A percentile compares a stretch with the other conserved stretches of the same genome.
Evolutionary conservation across 2,113 vertebrate genomes (phyloP).

Genomic region (Nannospalax galili): DNA sequence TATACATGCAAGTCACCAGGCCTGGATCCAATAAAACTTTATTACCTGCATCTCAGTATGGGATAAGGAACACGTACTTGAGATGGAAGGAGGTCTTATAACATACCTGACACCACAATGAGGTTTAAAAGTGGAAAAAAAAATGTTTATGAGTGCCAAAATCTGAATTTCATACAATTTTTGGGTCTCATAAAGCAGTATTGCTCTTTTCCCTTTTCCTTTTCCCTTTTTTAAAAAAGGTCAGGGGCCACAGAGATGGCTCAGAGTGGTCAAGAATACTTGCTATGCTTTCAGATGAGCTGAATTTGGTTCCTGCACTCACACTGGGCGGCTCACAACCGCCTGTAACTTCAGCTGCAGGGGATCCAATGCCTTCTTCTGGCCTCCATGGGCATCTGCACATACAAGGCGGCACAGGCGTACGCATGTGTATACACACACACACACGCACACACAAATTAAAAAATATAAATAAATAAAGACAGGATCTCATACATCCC

Average conservation of each 20-base stretch:
- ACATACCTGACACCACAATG: neutral
- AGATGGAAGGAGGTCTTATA: neutral
- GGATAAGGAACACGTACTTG: neutral
- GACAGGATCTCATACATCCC: neutral
- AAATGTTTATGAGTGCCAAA: neutral
- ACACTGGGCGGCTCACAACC: neutral
- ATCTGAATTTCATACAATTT: too few relatives aligned
- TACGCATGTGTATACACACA: neutral
- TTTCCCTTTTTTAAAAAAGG: too few relatives aligned
- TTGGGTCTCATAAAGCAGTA: neutral
- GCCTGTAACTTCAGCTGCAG: neutral
- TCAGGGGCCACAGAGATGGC: too few relatives aligned
- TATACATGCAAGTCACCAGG: too few relatives aligned
- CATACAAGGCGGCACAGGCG: too few relatives aligned
- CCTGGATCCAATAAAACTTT: slow-evolving; percentile 49
- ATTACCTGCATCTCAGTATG: neutral
- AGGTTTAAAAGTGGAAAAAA: neutral
- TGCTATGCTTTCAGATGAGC: too few relatives aligned
- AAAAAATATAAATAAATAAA: neutral
- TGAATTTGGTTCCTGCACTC: too few relatives aligned
- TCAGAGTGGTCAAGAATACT: too few relatives aligned
- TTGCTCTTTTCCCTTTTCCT: neutral
- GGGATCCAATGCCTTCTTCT: neutral
- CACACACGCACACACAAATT: neutral
- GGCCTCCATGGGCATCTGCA: too few relatives aligned